Evolutionary conservation across 2,113 vertebrate genomes (phyloP).

Genomic region (Myrmecophaga tridactyla): DNA sequence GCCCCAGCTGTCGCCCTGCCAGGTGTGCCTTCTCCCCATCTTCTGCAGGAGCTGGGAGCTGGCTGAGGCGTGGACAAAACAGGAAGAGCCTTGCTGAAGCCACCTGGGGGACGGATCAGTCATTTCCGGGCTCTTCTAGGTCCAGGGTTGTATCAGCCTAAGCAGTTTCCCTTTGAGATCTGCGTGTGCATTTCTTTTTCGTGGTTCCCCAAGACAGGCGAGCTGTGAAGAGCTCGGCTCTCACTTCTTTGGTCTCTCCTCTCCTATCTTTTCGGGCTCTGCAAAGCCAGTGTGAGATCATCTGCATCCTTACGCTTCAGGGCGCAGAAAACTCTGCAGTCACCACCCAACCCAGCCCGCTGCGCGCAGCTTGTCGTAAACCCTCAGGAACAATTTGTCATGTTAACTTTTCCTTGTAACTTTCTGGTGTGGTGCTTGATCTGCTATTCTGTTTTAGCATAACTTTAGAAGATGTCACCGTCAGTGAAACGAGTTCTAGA

Average conservation of each 20-base stretch:
- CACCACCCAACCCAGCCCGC: not conserved
- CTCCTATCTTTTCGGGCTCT: not conserved
- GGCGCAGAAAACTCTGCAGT: no score
- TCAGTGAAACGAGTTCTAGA: not conserved
- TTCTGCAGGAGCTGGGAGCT: not conserved
- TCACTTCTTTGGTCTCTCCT: not conserved
- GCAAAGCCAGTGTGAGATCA: no score
- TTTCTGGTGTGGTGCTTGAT: no score
- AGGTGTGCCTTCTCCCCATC: not conserved
- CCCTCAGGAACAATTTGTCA: not conserved
- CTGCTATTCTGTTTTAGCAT: not conserved
- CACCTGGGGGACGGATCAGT: not conserved
- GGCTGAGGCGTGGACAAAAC: not conserved
- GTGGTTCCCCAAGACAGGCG: not conserved
- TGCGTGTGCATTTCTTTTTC: fast-evolving
- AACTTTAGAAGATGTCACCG: not conserved
- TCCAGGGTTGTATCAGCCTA: no score
- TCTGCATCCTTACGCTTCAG: not conserved
- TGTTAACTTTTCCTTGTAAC: not conserved
- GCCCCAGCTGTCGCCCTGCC: not conserved
- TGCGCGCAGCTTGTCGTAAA: not conserved
- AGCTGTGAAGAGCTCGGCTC: not conserved
- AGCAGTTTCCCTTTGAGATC: not conserved
- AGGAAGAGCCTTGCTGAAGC: no score
- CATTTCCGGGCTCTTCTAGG: no score